Evolutionary conservation across 1,140 invertebrate species (phyloP), one percentile per base, ranked within the genome.

Genomic region (Drosophila nigrodunni): DNA sequence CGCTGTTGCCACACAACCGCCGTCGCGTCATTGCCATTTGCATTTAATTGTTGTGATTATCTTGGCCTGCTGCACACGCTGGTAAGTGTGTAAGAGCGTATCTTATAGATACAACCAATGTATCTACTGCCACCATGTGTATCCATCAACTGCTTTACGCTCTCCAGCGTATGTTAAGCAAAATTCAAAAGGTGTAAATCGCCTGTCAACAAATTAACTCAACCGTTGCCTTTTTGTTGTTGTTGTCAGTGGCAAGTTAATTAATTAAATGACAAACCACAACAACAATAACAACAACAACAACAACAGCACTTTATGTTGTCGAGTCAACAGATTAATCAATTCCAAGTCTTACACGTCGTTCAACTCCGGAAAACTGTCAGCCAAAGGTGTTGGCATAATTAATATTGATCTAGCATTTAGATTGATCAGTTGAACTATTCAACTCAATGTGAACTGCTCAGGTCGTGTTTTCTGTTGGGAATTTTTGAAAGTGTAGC

Each of bases 21-120:
- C 78, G 54, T 75, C 74, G 64, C 77, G 68, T 50, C 86, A 82
- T 80, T 83, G 71, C 83, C 86, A 91, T 91, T 91, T 91, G 88
- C 88, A 91, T 91, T 88, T 91, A 91, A 91, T 91, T 91, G 79
- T 91, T 91, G 83, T 91, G 83, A 91, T 91, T 91, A 91, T 91
- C 89, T 91, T 91, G 89, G 88, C 88, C 83, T 91, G 88, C 75
- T 90, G 89, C 88, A 91, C 89, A 85, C 83, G 83, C 61, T 85
- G 88, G 88, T 91, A 79, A 87, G 88, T 91, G 62, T 85, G 58
- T 13, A 35, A 30, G 25, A 54, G 47, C n/a, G 64, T 76, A 47
- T 60, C 60, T 73, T 62, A 60, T 25, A 67, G 55, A 65, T 72
- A 72, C 62, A 67, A 52, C 50, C 59, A n/a, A 39, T 55, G 13